Conservation (phyloP, 2,113 vertebrate species). For the Origma solitaria region DNA sequence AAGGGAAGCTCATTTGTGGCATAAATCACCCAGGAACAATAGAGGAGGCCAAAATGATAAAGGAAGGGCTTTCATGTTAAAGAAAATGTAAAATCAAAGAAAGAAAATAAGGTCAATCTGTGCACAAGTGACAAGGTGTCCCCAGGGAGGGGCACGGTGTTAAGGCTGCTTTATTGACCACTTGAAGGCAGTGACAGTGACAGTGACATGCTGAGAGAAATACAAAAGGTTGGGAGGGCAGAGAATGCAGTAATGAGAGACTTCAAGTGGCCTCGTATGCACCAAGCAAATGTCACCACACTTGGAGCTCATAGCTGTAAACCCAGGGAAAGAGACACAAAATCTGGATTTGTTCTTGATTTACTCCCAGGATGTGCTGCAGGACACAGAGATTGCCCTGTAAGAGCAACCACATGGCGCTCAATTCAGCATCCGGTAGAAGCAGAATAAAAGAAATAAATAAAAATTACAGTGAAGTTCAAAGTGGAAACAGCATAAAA, state of each 20-base stretch:
- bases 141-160: neutral
- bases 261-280: neutral
- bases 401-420: neutral
- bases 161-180: conserved; percentile 16
- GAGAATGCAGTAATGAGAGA: neutral
- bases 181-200: conserved; percentile 1
- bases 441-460: neutral
- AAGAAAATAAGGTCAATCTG: conserved; percentile 24
- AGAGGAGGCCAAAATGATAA: neutral
- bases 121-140: conserved; percentile 13
- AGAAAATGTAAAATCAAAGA: conserved; percentile 31
- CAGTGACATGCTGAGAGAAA: neutral
- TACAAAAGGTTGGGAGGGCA: neutral
- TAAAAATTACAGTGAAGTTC: neutral
- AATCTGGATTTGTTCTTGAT: neutral
- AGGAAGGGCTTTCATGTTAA: neutral
- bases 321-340: neutral
- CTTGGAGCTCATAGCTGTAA: neutral
- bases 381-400: neutral
- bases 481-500: neutral
- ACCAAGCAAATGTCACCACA: neutral
- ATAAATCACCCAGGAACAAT: conserved; percentile 6
- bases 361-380: neutral
- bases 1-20: neutral
- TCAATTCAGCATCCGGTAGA: neutral